These are phyloP conservation scores for Calameuta filiformis DNA, from an alignment of 2,888 invertebrate genomes.

Conservation along the genomic window DNA sequence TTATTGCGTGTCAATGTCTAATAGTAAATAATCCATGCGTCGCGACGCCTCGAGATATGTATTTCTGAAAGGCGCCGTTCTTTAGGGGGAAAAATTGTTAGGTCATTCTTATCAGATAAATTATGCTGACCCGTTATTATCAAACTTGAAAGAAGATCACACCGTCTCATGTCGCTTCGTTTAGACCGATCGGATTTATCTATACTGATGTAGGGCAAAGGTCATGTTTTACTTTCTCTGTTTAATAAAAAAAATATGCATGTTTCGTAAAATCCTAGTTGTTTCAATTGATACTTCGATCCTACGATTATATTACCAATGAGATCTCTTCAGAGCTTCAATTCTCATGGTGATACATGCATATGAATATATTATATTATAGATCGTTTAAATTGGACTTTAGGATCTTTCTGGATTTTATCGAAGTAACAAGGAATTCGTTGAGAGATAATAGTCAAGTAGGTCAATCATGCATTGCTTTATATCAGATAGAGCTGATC, in stretches of 20 bases:
- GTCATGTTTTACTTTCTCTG: background rate
- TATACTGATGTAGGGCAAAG: background rate
- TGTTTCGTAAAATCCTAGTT: background rate
- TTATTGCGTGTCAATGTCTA: background rate
- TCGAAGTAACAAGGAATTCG: background rate
- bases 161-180: background rate
- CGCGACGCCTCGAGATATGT: background rate
- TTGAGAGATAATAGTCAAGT: background rate
- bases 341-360: background rate
- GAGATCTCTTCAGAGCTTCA: background rate
- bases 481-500: background rate
- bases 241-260: background rate
- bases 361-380: background rate
- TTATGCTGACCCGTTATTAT: background rate
- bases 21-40: background rate
- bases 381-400: background rate
- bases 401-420: background rate
- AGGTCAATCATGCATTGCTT: background rate
- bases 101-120: background rate
- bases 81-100: background rate
- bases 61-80: background rate
- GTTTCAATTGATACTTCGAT: background rate
- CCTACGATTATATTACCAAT: background rate
- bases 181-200: background rate
- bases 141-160: background rate